phyloP scores from a whole-genome alignment of 2,797 vertebrate genomes.

The Benthosema pterotum region DNA sequence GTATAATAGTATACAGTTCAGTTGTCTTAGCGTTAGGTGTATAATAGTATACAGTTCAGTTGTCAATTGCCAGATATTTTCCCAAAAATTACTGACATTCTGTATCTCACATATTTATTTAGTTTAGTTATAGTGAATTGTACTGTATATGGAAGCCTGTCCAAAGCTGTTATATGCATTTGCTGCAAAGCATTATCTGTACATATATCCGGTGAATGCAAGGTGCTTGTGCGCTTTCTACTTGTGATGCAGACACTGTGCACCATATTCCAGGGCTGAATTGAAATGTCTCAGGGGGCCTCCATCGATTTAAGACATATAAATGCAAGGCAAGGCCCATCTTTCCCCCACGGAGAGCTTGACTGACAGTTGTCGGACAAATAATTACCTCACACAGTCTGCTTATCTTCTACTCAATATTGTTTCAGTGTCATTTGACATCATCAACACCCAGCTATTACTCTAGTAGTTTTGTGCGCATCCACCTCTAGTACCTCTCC shows the following conservation, averaged over 20 bases:
- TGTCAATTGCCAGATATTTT: too few relatives aligned
- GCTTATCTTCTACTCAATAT: background rate
- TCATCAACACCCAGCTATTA: slow-evolving; percentile 24
- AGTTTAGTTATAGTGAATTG: too few relatives aligned
- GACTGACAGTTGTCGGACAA: slow-evolving; percentile 12
- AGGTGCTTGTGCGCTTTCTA: background rate
- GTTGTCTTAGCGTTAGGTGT: too few relatives aligned
- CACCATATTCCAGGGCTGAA: background rate
- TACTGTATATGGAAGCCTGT: too few relatives aligned
- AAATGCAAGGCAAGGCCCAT: slow-evolving; percentile 17
- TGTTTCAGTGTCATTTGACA: slow-evolving; percentile 7
- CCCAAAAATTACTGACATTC: too few relatives aligned
- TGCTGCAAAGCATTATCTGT: too few relatives aligned
- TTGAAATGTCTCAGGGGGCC: background rate
- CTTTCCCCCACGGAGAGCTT: slow-evolving; percentile 12
- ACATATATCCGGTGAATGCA: too few relatives aligned
- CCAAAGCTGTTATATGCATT: too few relatives aligned
- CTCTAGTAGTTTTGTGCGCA: slow-evolving; percentile 10
- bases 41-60: too few relatives aligned
- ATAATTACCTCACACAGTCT: slow-evolving; percentile 15
- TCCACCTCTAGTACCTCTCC: slow-evolving; percentile 20
- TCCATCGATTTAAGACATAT: slow-evolving; percentile 9
- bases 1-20: too few relatives aligned
- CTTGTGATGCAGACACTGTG: background rate
- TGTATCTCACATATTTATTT: too few relatives aligned